These are phyloP conservation scores for Trachurus trachurus DNA, from an alignment of 2,797 vertebrate species.

Conservation along the genomic window DNA sequence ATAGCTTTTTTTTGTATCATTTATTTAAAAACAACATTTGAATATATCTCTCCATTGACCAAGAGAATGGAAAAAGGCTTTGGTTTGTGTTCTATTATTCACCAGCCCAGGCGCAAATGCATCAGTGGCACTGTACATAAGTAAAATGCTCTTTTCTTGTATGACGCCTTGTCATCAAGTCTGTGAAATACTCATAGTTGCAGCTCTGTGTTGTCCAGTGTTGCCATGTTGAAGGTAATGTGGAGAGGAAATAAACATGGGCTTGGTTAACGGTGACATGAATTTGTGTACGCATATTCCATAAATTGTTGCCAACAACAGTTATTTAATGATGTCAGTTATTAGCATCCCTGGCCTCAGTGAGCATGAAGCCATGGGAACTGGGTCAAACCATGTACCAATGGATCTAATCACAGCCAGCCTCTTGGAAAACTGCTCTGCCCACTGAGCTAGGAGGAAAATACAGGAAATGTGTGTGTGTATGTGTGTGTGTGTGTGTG, in stretches of 20 bases:
- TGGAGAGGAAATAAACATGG: neutral
- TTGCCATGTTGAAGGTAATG: neutral
- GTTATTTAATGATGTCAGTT: constrained; percentile 59
- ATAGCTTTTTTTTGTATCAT: constrained; percentile 67
- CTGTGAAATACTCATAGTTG: neutral
- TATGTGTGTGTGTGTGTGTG: neutral
- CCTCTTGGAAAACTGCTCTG: constrained; percentile 65
- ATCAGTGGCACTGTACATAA: constrained; percentile 8
- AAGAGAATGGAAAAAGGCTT: constrained; percentile 63
- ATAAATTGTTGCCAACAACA: constrained; percentile 26
- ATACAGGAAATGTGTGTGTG: constrained; percentile 50
- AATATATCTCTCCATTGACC: constrained; percentile 49
- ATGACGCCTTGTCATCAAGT: neutral
- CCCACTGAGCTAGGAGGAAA: constrained; percentile 48
- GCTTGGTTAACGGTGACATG: constrained; percentile 6
- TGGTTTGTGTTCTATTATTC: constrained; percentile 58
- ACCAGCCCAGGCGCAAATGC: constrained; percentile 48
- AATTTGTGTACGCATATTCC: constrained; percentile 17
- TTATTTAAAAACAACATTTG: constrained; percentile 68
- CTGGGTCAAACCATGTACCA: constrained; percentile 78
- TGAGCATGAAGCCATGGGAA: constrained; percentile 78
- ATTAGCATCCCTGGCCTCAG: constrained; percentile 57
- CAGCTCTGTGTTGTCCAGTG: neutral
- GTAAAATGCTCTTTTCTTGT: constrained; percentile 35
- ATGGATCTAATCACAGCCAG: constrained; percentile 75